Base-by-base conservation (phyloP, 2,888 invertebrate genomes). In the Euplagia quadripunctaria region DNA sequence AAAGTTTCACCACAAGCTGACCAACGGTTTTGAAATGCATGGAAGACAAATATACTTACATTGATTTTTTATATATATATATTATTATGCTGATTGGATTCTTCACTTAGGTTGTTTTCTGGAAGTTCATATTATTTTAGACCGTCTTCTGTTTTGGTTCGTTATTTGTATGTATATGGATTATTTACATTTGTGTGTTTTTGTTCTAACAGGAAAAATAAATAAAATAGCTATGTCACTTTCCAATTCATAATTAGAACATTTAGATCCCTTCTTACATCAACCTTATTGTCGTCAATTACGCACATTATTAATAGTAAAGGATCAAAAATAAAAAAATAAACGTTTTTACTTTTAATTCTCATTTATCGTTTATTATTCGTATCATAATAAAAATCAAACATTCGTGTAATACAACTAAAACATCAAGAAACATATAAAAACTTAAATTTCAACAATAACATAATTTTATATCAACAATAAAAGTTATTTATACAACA, bases 401-500 rank as follows among this genome's bases (percentile, higher is more conserved):
- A 81, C 78, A 77, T 76, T 75, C 51, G 52, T 74, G 70, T 67
- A 78, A 79, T 80, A 79, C 64, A 90, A 88, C 85, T 86, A 74
- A 90, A 90, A 88, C 85, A 69, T 78, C 64, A 73, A 69, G 64
- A 75, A 80, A 82, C 76, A 78, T 82, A 84, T 82, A 79, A 87
- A 87, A 90, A 92, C 87, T 85, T 88, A 89, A 86, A 82, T 79
- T 77, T 79, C 83, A 88, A 87, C 86, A 90, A 90, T 77, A 89
- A 88, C 84, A 83, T 80, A 89, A 89, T 83, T 80, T 78, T 71
- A 83, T 75, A 79, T 81, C 74, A 89, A 90, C 90, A 89, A 88
- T 84, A 43, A 83, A 81, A 83, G 80, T 79, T 78, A 72, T 63
- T 73, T 84, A 85, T 83, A 86, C 79, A 83, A 83, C 75, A 80